Percentiles rank a stretch among this genome's conserved stretches.
Conservation (phyloP, 2,113 vertebrate genomes). For the Chascanopsetta lugubris region DNA sequence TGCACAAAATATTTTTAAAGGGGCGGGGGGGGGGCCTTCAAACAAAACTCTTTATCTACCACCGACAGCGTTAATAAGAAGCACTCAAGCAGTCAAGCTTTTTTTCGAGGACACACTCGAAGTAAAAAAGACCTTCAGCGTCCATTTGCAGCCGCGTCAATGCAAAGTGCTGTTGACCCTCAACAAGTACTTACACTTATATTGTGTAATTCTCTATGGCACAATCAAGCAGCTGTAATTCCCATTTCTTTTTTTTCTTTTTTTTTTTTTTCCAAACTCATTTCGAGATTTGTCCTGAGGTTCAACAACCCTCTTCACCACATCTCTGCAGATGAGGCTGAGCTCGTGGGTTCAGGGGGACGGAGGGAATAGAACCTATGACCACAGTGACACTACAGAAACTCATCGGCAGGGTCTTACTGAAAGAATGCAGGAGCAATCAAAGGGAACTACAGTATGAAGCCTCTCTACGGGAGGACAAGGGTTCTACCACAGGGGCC, state of each 20-base stretch:
- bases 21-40: too few species aligned
- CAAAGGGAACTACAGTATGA: conserved; percentile 10
- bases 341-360: too few species aligned
- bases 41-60: too few species aligned
- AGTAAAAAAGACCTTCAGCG: conserved; percentile 23
- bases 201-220: conserved; percentile 26
- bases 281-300: conserved; percentile 43
- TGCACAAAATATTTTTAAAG: too few species aligned
- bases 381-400: neutral
- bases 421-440: conserved; percentile 4
- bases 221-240: conserved; percentile 19
- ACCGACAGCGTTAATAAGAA: neutral
- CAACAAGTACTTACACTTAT: conserved; percentile 23
- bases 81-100: neutral
- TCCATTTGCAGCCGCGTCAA: conserved; percentile 31
- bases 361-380: neutral
- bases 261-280: neutral
- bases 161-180: conserved; percentile 31
- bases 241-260: too few species aligned
- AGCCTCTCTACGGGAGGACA: neutral
- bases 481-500: neutral
- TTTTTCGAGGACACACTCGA: conserved; percentile 8
- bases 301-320: conserved; percentile 41
- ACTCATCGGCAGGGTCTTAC: neutral
- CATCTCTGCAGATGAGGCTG: conserved; percentile 17